phyloP scores from a whole-genome alignment of 2,888 invertebrate species.

The Oegoconia quadripuncta region DNA sequence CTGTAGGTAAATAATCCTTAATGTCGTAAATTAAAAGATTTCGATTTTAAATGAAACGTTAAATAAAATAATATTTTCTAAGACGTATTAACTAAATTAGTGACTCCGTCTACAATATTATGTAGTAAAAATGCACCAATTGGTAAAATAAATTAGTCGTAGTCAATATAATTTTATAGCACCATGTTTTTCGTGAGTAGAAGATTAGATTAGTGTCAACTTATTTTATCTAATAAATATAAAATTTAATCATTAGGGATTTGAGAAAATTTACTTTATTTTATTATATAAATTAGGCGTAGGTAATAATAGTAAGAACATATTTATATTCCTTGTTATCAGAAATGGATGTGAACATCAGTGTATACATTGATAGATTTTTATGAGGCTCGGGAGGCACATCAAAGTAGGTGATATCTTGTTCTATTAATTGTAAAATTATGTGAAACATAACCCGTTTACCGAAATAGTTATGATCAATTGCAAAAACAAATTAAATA shows the following conservation, averaged over 20 bases:
- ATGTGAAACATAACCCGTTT: conserved; percentile 14
- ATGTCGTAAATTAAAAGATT: conserved; percentile 1
- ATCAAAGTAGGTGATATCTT: conserved; percentile 40
- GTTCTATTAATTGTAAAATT: conserved; percentile 7
- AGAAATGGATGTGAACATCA: conserved; percentile 54
- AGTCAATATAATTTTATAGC: conserved; percentile 23
- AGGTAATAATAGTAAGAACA: background rate
- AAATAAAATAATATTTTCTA: background rate
- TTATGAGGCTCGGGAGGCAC: conserved; percentile 59
- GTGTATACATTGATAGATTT: conserved; percentile 39
- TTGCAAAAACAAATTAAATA: conserved; percentile 31
- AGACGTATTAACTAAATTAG: conserved; percentile 15
- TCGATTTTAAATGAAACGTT: background rate
- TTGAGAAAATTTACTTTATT: conserved; percentile 11
- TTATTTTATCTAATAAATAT: conserved; percentile 8
- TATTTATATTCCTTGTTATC: conserved; percentile 4
- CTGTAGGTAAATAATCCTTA: background rate
- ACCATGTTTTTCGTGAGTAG: conserved; percentile 28
- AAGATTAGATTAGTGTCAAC: conserved; percentile 14
- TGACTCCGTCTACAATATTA: conserved; percentile 24
- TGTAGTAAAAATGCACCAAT: conserved; percentile 34
- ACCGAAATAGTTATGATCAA: background rate
- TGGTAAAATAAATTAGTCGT: conserved; percentile 16
- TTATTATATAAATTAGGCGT: background rate
- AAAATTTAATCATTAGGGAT: conserved; percentile 1